Conservation (phyloP, 1,140 invertebrate species). For the Psix sp. region DNA sequence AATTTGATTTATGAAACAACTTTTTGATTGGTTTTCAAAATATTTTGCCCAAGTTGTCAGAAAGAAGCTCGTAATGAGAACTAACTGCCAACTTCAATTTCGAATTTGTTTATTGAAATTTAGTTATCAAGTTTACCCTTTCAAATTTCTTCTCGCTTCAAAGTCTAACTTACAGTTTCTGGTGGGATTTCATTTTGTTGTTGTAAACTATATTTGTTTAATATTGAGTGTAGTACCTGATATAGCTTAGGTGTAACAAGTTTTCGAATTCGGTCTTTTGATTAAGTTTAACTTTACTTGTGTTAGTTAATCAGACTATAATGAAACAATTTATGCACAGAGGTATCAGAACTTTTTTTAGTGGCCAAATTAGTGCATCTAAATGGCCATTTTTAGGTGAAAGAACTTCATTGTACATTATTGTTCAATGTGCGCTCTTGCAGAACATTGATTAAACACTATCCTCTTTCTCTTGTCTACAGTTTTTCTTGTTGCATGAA, state of each 20-base stretch:
- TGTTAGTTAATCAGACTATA: conserved; percentile 18
- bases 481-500: too few relatives aligned
- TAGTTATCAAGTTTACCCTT: conserved; percentile 33
- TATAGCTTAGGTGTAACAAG: conserved; percentile 29
- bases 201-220: conserved; percentile 32
- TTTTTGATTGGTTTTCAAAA: too few relatives aligned
- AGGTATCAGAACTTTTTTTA: neutral
- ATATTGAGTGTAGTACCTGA: conserved; percentile 4
- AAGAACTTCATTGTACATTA: conserved; percentile 27
- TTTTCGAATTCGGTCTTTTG: conserved; percentile 31
- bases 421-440: conserved; percentile 27
- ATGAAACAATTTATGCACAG: conserved; percentile 6
- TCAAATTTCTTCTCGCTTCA: conserved; percentile 32
- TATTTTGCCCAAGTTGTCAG: too few relatives aligned
- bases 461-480: conserved; percentile 22
- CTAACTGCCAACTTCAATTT: neutral
- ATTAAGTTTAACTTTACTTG: conserved; percentile 21
- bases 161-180: conserved; percentile 22
- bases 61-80: neutral
- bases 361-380: too few relatives aligned
- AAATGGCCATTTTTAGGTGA: too few relatives aligned
- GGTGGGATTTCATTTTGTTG: conserved; percentile 37
- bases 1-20: too few relatives aligned
- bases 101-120: conserved; percentile 30
- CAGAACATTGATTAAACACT: conserved; percentile 39